Percentiles rank a stretch among this genome's conserved stretches.
Evolutionary conservation across 2,888 invertebrate species (phyloP).

Genomic region (Heliconius hortense): DNA sequence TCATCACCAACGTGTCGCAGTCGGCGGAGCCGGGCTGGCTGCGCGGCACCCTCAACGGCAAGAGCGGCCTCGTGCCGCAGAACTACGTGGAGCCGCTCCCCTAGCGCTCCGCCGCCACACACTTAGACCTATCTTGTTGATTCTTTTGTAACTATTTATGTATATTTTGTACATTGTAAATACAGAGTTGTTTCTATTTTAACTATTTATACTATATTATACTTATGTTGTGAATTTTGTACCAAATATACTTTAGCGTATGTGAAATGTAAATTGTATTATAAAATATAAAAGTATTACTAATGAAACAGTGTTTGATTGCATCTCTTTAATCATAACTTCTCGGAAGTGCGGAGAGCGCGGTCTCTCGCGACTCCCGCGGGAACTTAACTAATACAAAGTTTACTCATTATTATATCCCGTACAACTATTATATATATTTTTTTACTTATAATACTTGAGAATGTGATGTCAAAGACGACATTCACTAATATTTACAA

Average conservation of each 20-base stretch:
- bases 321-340: constrained; percentile 4
- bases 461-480: not conserved
- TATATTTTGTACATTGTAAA: constrained; percentile 79
- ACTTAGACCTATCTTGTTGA: constrained; percentile 60
- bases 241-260: constrained; percentile 73
- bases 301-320: constrained; percentile 32
- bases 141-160: constrained; percentile 67
- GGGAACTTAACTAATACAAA: not conserved
- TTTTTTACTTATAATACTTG: not conserved
- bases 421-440: not conserved
- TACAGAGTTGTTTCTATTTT: constrained; percentile 77
- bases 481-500: not conserved
- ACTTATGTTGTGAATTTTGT: constrained; percentile 78
- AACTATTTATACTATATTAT: constrained; percentile 74
- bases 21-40: constrained; percentile 99
- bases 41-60: constrained; percentile 95
- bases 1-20: constrained; percentile 96
- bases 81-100: constrained; percentile 96
- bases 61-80: constrained; percentile 95
- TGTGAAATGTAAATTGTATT: constrained; percentile 49
- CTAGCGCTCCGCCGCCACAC: constrained; percentile 66
- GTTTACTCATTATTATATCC: constrained; percentile 7
- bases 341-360: too few relatives aligned
- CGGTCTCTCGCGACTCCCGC: too few relatives aligned
- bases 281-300: constrained; percentile 45